A percentile compares a stretch with the other conserved stretches of the same genome.
Evolutionary conservation across 2,797 vertebrate genomes (phyloP).

Genomic region (Scleropages formosus): DNA sequence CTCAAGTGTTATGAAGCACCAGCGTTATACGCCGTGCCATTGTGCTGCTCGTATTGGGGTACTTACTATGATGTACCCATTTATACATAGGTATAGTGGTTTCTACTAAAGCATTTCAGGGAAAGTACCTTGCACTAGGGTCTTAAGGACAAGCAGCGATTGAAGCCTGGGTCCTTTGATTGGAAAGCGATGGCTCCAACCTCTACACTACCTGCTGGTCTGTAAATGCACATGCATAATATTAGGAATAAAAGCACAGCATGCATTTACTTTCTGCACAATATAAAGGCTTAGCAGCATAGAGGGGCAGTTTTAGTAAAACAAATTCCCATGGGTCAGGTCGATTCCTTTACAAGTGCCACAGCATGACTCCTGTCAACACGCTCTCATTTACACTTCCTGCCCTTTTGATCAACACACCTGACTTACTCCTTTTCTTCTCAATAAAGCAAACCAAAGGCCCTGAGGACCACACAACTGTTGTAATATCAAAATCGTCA

Average conservation of each 20-base stretch:
- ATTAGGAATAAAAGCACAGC: not conserved
- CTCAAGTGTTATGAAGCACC: no score
- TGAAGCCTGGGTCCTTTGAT: no score
- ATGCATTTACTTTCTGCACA: not conserved
- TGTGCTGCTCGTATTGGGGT: no score
- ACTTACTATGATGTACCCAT: no score
- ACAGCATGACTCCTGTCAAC: not conserved
- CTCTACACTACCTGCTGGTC: no score
- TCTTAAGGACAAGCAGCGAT: no score
- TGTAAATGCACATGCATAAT: not conserved
- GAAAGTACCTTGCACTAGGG: no score
- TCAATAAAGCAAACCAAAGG: conserved; percentile 15
- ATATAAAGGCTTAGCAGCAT: not conserved
- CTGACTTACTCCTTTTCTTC: conserved; percentile 2
- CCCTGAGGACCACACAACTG: not conserved
- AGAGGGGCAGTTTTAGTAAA: not conserved
- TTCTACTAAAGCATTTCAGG: no score
- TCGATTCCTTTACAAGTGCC: no score
- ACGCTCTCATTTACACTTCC: not conserved
- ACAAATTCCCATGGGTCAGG: not conserved
- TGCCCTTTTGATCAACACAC: not conserved
- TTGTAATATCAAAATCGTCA: not conserved
- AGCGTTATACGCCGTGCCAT: no score
- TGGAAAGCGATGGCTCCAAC: no score
- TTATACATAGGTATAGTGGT: no score